Evolutionary conservation across 2,797 vertebrate species (phyloP).

Genomic region (Channallabes apus): DNA sequence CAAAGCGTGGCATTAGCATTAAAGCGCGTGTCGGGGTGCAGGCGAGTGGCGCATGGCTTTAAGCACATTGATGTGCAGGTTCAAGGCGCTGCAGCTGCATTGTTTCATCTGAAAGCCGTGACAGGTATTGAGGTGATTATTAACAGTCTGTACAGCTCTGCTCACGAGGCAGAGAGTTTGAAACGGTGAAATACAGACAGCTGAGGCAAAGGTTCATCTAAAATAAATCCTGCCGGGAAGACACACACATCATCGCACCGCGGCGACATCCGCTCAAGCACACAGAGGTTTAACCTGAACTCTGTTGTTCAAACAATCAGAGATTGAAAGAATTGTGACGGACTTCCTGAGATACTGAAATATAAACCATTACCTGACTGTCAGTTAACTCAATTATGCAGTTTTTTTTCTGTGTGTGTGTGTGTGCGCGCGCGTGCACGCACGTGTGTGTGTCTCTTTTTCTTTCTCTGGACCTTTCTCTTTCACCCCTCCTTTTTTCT

Average conservation of each 20-base stretch:
- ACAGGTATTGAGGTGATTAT: slow-evolving; percentile 81
- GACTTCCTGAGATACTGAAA: slow-evolving; percentile 41
- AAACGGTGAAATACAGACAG: slow-evolving; percentile 75
- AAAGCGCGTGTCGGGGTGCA: slow-evolving; percentile 75
- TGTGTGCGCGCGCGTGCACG: too few relatives aligned
- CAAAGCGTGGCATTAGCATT: slow-evolving; percentile 79
- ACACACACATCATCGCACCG: slow-evolving; percentile 46
- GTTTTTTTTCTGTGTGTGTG: slow-evolving; percentile 7
- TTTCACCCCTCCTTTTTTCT: not conserved
- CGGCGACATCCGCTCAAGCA: slow-evolving; percentile 57
- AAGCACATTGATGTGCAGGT: slow-evolving; percentile 77
- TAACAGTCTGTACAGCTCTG: slow-evolving; percentile 46
- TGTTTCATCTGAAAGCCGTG: slow-evolving; percentile 76
- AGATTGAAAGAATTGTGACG: slow-evolving; percentile 56
- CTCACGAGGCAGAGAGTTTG: slow-evolving; percentile 62
- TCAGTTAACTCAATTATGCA: slow-evolving; percentile 46
- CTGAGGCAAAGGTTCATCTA: slow-evolving; percentile 76
- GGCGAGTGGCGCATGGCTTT: slow-evolving; percentile 69
- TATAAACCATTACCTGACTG: slow-evolving; percentile 56
- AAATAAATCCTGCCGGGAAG: slow-evolving; percentile 60
- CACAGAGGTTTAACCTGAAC: slow-evolving; percentile 62
- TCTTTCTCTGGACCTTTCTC: not conserved
- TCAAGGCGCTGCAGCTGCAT: slow-evolving; percentile 72
- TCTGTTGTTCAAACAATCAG: slow-evolving; percentile 68
- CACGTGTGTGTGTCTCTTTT: not conserved